Evolutionary conservation across 2,888 invertebrate species (phyloP), one percentile per base, ranked within the genome.

Genomic region (Athetis lepigone): DNA sequence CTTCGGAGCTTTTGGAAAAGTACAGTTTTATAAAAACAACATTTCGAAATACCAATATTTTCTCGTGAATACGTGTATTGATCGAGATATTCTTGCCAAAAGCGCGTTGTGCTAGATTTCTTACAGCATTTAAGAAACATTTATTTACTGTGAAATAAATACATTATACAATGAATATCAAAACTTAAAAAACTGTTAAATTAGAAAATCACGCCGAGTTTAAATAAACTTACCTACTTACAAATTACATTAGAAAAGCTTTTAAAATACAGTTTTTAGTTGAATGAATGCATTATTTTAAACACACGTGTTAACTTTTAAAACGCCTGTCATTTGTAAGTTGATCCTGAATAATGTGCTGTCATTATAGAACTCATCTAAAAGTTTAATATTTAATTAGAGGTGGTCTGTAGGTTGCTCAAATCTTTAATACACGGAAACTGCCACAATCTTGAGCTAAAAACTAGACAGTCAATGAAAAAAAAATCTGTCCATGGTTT

Each of bases 221-320:
- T 60, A 46, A 45, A 64, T 61, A 62, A 64, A 46, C 29, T 16
- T n/a, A n/a, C n/a, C n/a, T n/a, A n/a, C n/a, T n/a, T n/a, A 70
- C n/a, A 29, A 37, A 16, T 1, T 4, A 61, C 25, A 5, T 64
- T 18, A 61, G 40, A 29, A 64, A 6, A 46, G 25, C 19, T 46
- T 72, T 49, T 50, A 39, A 40, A 72, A 46, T 37, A 47, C 40
- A 46, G 40, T 45, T 64, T 66, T 66, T 51, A 73, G 51, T 46
- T 45, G 18, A 40, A 55, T 73, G 46, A 66, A 66, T 74, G 49
- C 18, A 50, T 46, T 40, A 65, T 65, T 46, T 55, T 23, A 19
- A 66, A 51, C 57, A n/a, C 68, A 67, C 69, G 75, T 68, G 75
- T 74, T 67, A 46, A 54, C 36, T 54, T 42, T 39, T 19, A 70